Evolutionary conservation across 2,113 vertebrate genomes (phyloP), one percentile per base, ranked within the genome.

Genomic region (Hemichromis elongatus): DNA sequence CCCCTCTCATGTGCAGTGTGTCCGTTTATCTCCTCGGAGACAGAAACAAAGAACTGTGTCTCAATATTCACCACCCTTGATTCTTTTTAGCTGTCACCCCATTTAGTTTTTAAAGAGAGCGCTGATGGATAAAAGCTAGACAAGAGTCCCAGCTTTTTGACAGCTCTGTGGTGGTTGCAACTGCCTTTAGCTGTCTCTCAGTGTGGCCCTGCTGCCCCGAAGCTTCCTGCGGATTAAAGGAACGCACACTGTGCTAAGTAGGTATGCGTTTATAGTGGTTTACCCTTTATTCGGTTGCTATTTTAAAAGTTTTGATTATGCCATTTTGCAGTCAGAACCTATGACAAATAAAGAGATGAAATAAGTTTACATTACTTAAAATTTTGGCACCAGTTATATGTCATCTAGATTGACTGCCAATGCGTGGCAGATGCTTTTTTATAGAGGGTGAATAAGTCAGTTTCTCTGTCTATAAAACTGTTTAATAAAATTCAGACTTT

Each of bases 191-290:
- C 37, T 52, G 86, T 63, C 75, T 80, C 82, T 81, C 73, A 6
- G 79, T 88, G 68, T 66, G 84, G 77, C 85, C 77, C 83, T 6
- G 18, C 59, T 61, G 83, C 55, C 30, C 88, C 55, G 68, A 33
- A 86, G 75, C 56, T 86, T 84, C 28, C 85, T 63, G 50, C 40
- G 52, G 75, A 87, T 88, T 81, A 89, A 90, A 90, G 18, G 88
- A 91, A 94, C 92, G 91, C 93, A 94, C 91, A 90, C 66, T 83
- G 80, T 26, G 90, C 73, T 55, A 35, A 90, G 92, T 86, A 88
- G 90, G 90, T 77, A 14, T 91, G 77, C 79, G 24, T 91, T 90
- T 77, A 82, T 81, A 26, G 89, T 75, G 88, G 89, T 87, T 91
- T 87, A 80, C 77, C 61, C 63, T 86, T 82, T 45, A 57, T 80